A percentile compares a stretch with the other conserved stretches of the same genome.
phyloP scores from a whole-genome alignment of 2,113 vertebrate genomes.

The Alethe castanea region DNA sequence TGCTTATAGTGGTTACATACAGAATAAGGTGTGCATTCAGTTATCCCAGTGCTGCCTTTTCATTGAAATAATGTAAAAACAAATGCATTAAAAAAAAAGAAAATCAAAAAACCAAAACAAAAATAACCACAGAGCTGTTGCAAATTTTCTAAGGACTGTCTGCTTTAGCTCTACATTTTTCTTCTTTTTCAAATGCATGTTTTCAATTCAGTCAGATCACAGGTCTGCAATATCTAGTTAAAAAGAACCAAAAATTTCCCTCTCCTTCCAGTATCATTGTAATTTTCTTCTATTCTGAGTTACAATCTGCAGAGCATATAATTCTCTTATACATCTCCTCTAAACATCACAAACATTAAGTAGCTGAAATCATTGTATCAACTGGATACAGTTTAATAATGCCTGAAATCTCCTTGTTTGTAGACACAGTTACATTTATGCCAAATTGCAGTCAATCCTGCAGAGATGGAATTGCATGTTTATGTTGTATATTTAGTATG shows the following conservation, averaged over 20 bases:
- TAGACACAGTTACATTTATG: conserved; percentile 86
- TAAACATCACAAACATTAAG: conserved; percentile 74
- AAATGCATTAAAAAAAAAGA: neutral
- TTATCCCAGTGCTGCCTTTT: conserved; percentile 54
- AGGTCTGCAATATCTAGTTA: conserved; percentile 32
- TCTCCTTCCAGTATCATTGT: conserved; percentile 33
- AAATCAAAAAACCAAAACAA: conserved; percentile 13
- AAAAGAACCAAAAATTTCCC: neutral
- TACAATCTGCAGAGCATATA: conserved; percentile 61
- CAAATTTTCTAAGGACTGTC: conserved; percentile 30
- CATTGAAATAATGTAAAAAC: conserved; percentile 19
- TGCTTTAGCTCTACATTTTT: conserved; percentile 38
- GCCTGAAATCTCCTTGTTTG: conserved; percentile 82
- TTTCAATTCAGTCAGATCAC: conserved; percentile 54
- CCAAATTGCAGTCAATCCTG: conserved; percentile 88
- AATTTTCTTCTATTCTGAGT: conserved; percentile 62
- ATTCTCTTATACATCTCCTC: conserved; percentile 71
- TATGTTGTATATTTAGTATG: conserved; percentile 98
- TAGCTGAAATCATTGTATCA: conserved; percentile 74
- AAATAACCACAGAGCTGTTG: conserved; percentile 37
- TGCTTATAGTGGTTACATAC: conserved; percentile 56
- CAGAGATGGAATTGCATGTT: conserved; percentile 93
- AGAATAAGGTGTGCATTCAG: conserved; percentile 35
- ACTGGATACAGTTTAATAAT: conserved; percentile 77
- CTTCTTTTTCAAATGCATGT: conserved; percentile 36